Conservation (phyloP, 1,140 invertebrate species). For the Drosophila burlai region DNA sequence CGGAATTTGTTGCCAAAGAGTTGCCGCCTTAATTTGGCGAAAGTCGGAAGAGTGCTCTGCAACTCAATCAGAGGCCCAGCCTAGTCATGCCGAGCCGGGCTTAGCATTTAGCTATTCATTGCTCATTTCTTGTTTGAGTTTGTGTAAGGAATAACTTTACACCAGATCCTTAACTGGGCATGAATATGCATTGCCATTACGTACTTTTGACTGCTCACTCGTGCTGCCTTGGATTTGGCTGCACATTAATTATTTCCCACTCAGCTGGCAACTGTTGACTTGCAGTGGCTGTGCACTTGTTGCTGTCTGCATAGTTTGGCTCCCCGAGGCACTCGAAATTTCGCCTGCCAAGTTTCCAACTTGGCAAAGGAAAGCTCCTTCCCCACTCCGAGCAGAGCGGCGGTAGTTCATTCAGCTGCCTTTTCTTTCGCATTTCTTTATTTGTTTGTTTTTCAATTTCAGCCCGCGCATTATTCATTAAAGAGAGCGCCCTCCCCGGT, state of each 20-base stretch:
- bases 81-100: neutral
- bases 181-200: constrained; percentile 52
- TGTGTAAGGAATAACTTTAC: constrained; percentile 31
- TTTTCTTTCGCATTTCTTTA: constrained; percentile 42
- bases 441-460: constrained; percentile 81
- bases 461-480: constrained; percentile 73
- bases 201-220: constrained; percentile 50
- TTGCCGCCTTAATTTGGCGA: constrained; percentile 27
- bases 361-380: constrained; percentile 14
- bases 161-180: constrained; percentile 23
- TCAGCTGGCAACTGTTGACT: constrained; percentile 71
- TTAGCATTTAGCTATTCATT: constrained; percentile 31
- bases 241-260: constrained; percentile 73
- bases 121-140: constrained; percentile 38
- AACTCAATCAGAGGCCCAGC: constrained; percentile 11
- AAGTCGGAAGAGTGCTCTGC: neutral
- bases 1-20: constrained; percentile 45
- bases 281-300: constrained; percentile 60
- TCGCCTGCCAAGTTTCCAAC: constrained; percentile 30
- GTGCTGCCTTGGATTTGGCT: constrained; percentile 32
- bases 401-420: constrained; percentile 19
- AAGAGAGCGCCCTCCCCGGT: neutral
- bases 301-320: constrained; percentile 54
- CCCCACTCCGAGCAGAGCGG: neutral
- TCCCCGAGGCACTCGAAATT: constrained; percentile 30